Base-by-base conservation (phyloP, 2,797 vertebrate genomes). In the Sebastes variabilis region DNA sequence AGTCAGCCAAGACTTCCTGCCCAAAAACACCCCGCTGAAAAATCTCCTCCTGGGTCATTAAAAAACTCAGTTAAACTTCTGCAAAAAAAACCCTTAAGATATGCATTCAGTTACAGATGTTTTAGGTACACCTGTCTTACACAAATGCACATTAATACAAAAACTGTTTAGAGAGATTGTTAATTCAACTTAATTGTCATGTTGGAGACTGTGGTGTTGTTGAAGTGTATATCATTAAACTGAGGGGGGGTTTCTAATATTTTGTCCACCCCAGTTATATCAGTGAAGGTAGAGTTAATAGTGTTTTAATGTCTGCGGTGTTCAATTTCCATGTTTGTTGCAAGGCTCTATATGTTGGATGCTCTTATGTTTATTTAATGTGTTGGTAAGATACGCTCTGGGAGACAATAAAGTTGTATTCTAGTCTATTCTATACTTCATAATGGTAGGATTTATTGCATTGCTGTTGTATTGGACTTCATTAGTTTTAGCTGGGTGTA, bases 1-100 rank as follows among this genome's bases (percentile, higher is more conserved):
- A 81, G 79, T 68, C 87, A 22, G 81, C 72, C 70, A 75, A 77
- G 72, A 80, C 52, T 79, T 52, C 72, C 76, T 85, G 82, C 60
- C 29, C 71, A 58, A 87, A 79, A 75, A 67, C 72, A 72, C 10
- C 27, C 34, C 22, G 30, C 72, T 61, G 46, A 55, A 65, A 72
- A 70, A 66, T n/a, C 64, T 73, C 67, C 67, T 46, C 60, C 60
- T 62, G n/a, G 3, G 55, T 13, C 58, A 18, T n/a, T 34, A 58
- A 29, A 73, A 60, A 2, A 16, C 25, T 24, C 13, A 36, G 22
- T 34, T n/a, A 67, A 64, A 32, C 10, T 6, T 24, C 6, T 12
- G 42, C 10, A 32, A 22, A 32, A 6, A 6, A 36, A 10, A 59
- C 11, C n/a, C 42, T 49, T 20, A 8, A 10, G 8, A 49, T 27